Evolutionary conservation across 2,888 invertebrate genomes (phyloP), one percentile per base, ranked within the genome.

Genomic region (Aphidius colemani): DNA sequence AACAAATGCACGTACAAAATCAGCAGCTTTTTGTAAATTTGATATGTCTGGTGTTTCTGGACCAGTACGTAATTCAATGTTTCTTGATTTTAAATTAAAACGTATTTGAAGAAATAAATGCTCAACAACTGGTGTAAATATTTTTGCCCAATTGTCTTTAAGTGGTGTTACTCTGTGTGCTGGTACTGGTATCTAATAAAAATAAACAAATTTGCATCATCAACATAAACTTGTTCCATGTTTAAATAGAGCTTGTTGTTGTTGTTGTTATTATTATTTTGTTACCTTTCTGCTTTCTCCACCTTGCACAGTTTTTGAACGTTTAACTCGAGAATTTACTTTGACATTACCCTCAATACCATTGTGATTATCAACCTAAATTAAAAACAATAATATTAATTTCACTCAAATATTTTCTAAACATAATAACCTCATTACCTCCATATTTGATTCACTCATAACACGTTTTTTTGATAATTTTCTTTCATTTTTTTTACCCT

Each of bases 131-230:
- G 99, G 98, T 56, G 94, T 93, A 78, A 96, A 96, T 71, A 99
- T 95, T 83, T 98, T 95, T 82, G 95, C 85, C 99, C 99, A 99
- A 76, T 93, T 94, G 76, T 97, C 94, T 84, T 97, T 98, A 7
- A 99, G 83, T 0, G 98, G 96, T 7, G 95, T 91, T 76, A 94
- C 95, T 81, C 99, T 90, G 80, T 99, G 94, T 6, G 93, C 87
- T 10, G 99, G 99, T n/a, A 99, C 95, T 7, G 93, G 84, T 46
- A 99, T 41, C 57, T 18, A 18, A 2, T 1, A 18, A 18, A 18
- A 18, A 18, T 18, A 18, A 18, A 18, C 2, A 1, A 18, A 18
- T 18, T 18, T 1, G 2, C 2, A 18, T 18, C 13, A 18, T 18
- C 13, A 18, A 18, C 13, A 18, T 18, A 1, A 18, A 18, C 13